phyloP scores from a whole-genome alignment of 2,888 invertebrate species.

The Aspidiotus rigidus region DNA sequence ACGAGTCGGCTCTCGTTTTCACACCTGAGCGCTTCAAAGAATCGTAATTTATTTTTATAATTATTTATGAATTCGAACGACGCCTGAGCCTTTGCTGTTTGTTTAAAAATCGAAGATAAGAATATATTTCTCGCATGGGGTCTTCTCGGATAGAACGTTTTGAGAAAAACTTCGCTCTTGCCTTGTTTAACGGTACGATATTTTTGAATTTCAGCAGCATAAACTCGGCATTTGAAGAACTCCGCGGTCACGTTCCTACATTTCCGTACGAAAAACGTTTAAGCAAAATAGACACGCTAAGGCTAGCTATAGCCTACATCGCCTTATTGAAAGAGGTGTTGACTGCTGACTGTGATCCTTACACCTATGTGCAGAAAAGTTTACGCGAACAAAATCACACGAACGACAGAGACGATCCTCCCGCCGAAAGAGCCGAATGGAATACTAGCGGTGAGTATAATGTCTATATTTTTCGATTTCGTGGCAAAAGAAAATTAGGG shows the following conservation, averaged over 20 bases:
- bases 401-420: constrained; percentile 64
- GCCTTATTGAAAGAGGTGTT: constrained; percentile 82
- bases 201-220: constrained; percentile 75
- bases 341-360: constrained; percentile 78
- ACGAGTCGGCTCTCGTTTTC: too few relatives aligned
- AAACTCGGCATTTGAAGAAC: constrained; percentile 97
- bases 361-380: constrained; percentile 88
- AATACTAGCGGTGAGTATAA: constrained; percentile 77
- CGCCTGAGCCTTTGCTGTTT: constrained; percentile 14
- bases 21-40: too few relatives aligned
- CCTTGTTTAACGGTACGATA: constrained; percentile 37
- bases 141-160: not conserved
- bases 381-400: constrained; percentile 47
- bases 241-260: constrained; percentile 94
- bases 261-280: constrained; percentile 97
- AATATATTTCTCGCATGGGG: constrained; percentile 32
- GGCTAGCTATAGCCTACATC: constrained; percentile 95
- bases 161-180: too few relatives aligned
- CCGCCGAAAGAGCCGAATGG: constrained; percentile 77
- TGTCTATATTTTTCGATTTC: not conserved
- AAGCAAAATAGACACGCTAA: constrained; percentile 95
- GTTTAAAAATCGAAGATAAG: not conserved
- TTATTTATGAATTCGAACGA: too few relatives aligned
- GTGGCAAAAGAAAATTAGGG: not conserved
- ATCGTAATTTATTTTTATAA: too few relatives aligned